phyloP scores from a whole-genome alignment of 2,888 invertebrate genomes.

The Megastigmus dorsalis region DNA sequence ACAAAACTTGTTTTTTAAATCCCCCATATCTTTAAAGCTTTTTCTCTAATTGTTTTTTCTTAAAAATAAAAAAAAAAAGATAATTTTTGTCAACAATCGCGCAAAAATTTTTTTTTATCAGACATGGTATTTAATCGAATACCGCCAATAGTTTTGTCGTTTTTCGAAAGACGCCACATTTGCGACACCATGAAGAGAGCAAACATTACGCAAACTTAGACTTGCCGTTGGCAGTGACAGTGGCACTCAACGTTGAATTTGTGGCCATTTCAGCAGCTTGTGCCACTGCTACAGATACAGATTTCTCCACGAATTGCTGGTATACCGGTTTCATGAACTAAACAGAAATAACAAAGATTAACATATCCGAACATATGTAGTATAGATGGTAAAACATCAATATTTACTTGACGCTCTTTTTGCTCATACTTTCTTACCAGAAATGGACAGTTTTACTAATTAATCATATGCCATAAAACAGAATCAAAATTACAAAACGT shows the following conservation, averaged over 20 bases:
- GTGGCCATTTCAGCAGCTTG: conserved; percentile 84
- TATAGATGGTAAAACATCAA: conserved; percentile 17
- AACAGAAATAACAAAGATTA: conserved; percentile 60
- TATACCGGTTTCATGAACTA: conserved; percentile 90
- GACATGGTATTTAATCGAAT: conserved; percentile 39
- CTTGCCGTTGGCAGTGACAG: conserved; percentile 77
- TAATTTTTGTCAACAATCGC: conserved; percentile 43
- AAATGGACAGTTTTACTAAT: conserved; percentile 39
- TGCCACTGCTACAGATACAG: conserved; percentile 87
- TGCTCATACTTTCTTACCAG: conserved; percentile 38
- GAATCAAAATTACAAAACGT: too few species aligned
- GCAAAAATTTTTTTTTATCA: conserved; percentile 31
- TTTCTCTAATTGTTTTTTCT: conserved; percentile 29
- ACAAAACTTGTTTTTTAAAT: conserved; percentile 36
- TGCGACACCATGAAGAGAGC: conserved; percentile 54
- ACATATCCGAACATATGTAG: background rate
- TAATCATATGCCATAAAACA: too few species aligned
- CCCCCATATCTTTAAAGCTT: conserved; percentile 15
- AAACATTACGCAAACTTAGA: conserved; percentile 79
- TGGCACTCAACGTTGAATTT: conserved; percentile 74
- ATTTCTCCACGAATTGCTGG: conserved; percentile 87
- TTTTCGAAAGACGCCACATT: conserved; percentile 44
- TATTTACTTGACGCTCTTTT: conserved; percentile 51
- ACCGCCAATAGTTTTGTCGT: conserved; percentile 44
- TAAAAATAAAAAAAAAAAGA: conserved; percentile 38